Percentiles rank a stretch among this genome's conserved stretches.
These are phyloP conservation scores for Saccostrea glomerata DNA, from an alignment of 1,140 invertebrate genomes.

Conservation along the genomic window DNA sequence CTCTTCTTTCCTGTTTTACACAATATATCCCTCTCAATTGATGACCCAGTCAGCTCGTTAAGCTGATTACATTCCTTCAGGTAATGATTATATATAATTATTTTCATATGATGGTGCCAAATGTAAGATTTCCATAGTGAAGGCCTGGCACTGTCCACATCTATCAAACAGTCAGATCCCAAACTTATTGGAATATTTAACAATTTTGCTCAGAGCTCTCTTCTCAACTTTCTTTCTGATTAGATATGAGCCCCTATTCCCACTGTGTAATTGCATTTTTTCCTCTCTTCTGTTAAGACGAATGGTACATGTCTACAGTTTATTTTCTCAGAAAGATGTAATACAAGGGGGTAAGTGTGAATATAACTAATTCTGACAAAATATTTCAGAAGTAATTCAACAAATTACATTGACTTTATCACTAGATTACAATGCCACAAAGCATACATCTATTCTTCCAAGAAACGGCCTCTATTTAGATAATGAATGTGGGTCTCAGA, in stretches of 20 bases:
- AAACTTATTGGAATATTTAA: conserved; percentile 3
- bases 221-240: not conserved
- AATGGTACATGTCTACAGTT: no score
- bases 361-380: no score
- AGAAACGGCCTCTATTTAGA: no score
- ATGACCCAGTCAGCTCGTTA: not conserved
- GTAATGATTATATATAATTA: not conserved
- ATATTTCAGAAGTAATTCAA: no score
- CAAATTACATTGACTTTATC: no score
- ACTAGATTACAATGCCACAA: no score
- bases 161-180: conserved; percentile 5
- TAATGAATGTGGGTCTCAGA: no score
- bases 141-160: not conserved
- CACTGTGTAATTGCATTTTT: conserved; percentile 19
- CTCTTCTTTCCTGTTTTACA: not conserved
- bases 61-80: not conserved
- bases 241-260: not conserved
- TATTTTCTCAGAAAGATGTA: no score
- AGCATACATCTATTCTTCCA: no score
- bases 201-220: not conserved
- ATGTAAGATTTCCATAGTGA: not conserved
- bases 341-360: no score
- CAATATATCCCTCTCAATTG: not conserved
- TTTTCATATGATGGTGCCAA: not conserved
- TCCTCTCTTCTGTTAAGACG: not conserved